Percentiles rank a stretch among this genome's conserved stretches.
Evolutionary conservation across 1,140 invertebrate species (phyloP).

Genomic region (Scaptomyza graminum): DNA sequence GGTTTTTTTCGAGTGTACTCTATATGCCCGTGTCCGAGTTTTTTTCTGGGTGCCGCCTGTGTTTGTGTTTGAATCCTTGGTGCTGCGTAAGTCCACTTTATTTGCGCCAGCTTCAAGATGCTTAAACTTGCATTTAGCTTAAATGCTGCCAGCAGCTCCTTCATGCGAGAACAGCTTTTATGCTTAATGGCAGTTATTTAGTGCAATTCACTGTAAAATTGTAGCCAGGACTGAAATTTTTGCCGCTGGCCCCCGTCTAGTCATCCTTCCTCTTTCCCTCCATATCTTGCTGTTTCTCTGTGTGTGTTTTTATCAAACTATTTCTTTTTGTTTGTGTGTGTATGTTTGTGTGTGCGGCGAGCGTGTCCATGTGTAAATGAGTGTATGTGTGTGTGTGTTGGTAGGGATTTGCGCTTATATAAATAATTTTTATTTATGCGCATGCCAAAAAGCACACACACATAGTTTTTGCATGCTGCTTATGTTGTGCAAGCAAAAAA

Average conservation of each 20-base stretch:
- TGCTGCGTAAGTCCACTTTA: constrained; percentile 74
- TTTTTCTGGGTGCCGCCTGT: neutral
- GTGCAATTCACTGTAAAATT: constrained; percentile 81
- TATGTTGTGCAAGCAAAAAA: constrained; percentile 24
- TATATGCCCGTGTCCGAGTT: constrained; percentile 12
- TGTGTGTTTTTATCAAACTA: neutral
- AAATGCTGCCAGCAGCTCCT: constrained; percentile 72
- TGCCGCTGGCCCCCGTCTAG: constrained; percentile 45
- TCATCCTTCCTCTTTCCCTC: constrained; percentile 7
- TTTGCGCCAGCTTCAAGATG: constrained; percentile 69
- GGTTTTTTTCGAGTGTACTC: neutral
- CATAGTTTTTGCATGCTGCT: constrained; percentile 30
- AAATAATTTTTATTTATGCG: constrained; percentile 69
- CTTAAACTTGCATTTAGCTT: constrained; percentile 81
- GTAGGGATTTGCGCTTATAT: constrained; percentile 75
- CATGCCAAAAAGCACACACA: constrained; percentile 59
- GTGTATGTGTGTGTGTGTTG: constrained; percentile 6
- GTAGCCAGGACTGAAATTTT: constrained; percentile 67
- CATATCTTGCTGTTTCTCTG: neutral
- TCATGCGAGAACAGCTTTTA: constrained; percentile 82
- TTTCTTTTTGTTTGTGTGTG: constrained; percentile 1
- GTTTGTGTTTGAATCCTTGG: constrained; percentile 26
- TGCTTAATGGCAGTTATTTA: constrained; percentile 82
- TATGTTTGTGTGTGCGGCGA: neutral
- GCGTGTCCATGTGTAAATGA: neutral